Conservation (phyloP, 1,140 invertebrate genomes). For the Drosophila ohnishii region DNA sequence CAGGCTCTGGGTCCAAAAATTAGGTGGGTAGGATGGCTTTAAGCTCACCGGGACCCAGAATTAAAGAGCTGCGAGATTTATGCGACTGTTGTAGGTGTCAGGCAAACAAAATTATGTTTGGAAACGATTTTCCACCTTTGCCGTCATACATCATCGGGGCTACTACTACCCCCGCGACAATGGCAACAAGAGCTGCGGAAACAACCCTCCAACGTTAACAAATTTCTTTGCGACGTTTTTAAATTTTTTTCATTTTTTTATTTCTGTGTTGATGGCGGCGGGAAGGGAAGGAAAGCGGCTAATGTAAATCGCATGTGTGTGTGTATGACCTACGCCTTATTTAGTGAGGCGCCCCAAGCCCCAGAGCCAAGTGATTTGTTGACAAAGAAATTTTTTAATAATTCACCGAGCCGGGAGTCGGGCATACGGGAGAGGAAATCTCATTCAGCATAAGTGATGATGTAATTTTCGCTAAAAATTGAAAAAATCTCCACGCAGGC, state of each 20-base stretch:
- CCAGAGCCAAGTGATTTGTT: conserved; percentile 73
- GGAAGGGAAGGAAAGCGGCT: conserved; percentile 28
- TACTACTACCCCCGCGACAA: neutral
- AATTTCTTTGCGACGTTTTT: conserved; percentile 82
- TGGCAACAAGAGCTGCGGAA: conserved; percentile 29
- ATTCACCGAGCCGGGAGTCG: conserved; percentile 55
- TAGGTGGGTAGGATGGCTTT: conserved; percentile 53
- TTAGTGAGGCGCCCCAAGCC: conserved; percentile 58
- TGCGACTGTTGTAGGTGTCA: conserved; percentile 70
- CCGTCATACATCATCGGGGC: conserved; percentile 74
- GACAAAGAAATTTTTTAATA: conserved; percentile 82
- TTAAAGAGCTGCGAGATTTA: conserved; percentile 64
- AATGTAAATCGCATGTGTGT: conserved; percentile 71
- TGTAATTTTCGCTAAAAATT: conserved; percentile 80
- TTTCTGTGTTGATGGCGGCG: neutral
- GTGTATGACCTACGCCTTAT: conserved; percentile 63
- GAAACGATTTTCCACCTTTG: conserved; percentile 78
- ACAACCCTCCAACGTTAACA: conserved; percentile 77
- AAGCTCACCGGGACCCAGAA: conserved; percentile 5
- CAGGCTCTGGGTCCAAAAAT: conserved; percentile 40
- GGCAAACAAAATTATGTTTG: conserved; percentile 79
- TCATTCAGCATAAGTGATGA: conserved; percentile 80
- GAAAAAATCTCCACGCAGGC: conserved; percentile 71
- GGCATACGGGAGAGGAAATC: conserved; percentile 36
- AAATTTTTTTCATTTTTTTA: conserved; percentile 47